Percentiles rank a stretch among this genome's conserved stretches.
Evolutionary conservation across 2,113 vertebrate genomes (phyloP).

Genomic region (Aspiorhynchus laticeps): DNA sequence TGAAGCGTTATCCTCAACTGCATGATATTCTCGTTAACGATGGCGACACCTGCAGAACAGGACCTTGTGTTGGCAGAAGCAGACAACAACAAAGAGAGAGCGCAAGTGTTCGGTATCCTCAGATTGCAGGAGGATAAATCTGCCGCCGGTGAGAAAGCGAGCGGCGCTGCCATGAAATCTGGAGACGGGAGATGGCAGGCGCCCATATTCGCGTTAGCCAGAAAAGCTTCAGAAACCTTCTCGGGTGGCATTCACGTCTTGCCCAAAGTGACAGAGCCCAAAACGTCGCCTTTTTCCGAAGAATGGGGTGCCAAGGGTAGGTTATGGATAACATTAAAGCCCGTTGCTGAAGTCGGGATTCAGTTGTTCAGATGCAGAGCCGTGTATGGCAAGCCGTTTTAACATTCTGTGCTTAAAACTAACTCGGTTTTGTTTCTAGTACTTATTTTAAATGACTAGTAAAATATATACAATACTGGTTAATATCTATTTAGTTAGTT

Average conservation of each 20-base stretch:
- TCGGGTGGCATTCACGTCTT: conserved; percentile 81
- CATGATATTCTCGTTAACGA: conserved; percentile 55
- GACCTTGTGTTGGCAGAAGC: conserved; percentile 76
- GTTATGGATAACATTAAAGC: background rate
- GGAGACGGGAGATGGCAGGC: conserved; percentile 81
- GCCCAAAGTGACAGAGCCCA: conserved; percentile 77
- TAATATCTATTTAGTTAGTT: background rate
- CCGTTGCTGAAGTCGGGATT: background rate
- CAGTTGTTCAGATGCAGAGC: background rate
- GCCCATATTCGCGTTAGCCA: conserved; percentile 81
- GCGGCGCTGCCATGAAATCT: conserved; percentile 56
- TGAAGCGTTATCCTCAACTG: conserved; percentile 51
- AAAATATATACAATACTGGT: background rate
- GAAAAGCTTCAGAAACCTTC: conserved; percentile 82
- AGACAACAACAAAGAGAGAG: conserved; percentile 73
- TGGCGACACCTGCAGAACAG: conserved; percentile 80
- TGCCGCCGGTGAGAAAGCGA: conserved; percentile 63
- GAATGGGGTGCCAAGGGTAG: conserved; percentile 78
- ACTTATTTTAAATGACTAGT: background rate
- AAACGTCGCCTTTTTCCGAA: conserved; percentile 68
- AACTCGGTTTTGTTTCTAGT: background rate
- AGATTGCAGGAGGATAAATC: conserved; percentile 78
- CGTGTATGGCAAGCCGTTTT: conserved; percentile 3
- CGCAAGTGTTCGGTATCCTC: conserved; percentile 78
- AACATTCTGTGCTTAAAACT: background rate